phyloP scores from a whole-genome alignment of 2,888 invertebrate genomes.

The Plagodis dolabraria region DNA sequence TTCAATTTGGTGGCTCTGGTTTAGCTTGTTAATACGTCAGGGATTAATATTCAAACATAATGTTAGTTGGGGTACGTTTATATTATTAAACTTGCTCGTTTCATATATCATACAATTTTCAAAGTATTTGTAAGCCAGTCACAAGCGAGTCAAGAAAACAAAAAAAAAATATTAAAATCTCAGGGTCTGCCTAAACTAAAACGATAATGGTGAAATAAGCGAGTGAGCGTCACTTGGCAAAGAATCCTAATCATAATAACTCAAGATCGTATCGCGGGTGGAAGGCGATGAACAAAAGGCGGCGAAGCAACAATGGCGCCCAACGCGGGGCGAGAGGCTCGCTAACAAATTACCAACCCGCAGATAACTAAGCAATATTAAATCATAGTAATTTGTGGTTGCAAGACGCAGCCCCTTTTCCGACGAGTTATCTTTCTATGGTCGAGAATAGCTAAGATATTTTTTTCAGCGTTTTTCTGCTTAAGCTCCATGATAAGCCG shows the following conservation, averaged over 20 bases:
- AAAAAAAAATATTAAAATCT: conserved; percentile 29
- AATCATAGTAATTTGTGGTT: conserved; percentile 84
- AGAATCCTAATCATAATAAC: conserved; percentile 85
- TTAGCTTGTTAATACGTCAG: conserved; percentile 19
- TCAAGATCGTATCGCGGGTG: conserved; percentile 80
- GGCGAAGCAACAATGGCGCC: conserved; percentile 78
- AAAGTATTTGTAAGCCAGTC: background rate
- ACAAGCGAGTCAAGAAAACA: background rate
- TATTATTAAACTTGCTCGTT: background rate
- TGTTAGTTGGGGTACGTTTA: conserved; percentile 6
- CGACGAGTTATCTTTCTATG: conserved; percentile 65
- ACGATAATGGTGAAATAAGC: conserved; percentile 79
- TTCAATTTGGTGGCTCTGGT: conserved; percentile 37
- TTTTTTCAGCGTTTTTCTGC: conserved; percentile 55
- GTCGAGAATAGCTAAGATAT: conserved; percentile 53
- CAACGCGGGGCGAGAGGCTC: conserved; percentile 72
- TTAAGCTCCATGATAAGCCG: conserved; percentile 48
- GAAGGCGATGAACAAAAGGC: conserved; percentile 83
- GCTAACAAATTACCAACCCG: conserved; percentile 82
- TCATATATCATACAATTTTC: background rate
- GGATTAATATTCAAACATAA: conserved; percentile 15
- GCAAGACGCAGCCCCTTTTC: conserved; percentile 73
- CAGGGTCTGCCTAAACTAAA: conserved; percentile 63
- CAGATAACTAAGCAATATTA: conserved; percentile 85
- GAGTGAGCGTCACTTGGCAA: conserved; percentile 78